phyloP scores from a whole-genome alignment of 2,797 vertebrate genomes.

The Dendrocincla fuliginosa region DNA sequence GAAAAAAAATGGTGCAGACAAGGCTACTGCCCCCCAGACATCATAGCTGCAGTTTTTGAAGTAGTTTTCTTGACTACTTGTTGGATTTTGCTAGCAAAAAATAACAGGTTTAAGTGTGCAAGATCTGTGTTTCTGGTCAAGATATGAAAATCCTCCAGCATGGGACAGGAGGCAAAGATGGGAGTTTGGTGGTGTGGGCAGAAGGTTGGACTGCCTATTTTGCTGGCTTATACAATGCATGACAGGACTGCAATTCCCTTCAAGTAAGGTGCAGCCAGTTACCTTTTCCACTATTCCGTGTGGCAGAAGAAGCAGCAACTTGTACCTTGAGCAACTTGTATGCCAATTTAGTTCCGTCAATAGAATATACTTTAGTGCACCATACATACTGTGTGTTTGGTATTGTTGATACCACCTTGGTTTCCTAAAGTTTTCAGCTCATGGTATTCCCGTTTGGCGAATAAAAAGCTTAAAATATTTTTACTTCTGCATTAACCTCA shows the following conservation, averaged over 20 bases:
- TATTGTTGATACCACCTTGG: not conserved
- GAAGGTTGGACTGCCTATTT: not conserved
- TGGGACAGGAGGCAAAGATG: not conserved
- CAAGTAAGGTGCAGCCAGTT: accelerated
- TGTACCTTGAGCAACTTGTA: not conserved
- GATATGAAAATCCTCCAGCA: not conserved
- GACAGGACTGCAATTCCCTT: not conserved
- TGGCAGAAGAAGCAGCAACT: not conserved
- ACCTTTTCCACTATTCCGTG: not conserved
- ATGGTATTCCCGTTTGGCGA: not conserved
- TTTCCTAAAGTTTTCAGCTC: not conserved
- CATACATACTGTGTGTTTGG: not conserved
- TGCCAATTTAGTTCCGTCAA: not conserved
- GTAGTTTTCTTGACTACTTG: not conserved
- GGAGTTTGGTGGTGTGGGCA: accelerated
- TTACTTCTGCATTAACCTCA: conserved; percentile 20
- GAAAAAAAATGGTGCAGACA: not conserved
- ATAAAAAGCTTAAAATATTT: conserved; percentile 17
- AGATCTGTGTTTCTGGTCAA: not conserved
- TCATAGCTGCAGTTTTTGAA: not conserved
- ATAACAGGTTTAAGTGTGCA: not conserved
- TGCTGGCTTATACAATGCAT: not conserved
- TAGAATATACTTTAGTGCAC: not conserved
- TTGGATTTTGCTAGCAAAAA: not conserved
- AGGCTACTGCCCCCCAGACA: not conserved